Conservation (phyloP, 1,140 invertebrate genomes). For the Acromyrmex heyeri region DNA sequence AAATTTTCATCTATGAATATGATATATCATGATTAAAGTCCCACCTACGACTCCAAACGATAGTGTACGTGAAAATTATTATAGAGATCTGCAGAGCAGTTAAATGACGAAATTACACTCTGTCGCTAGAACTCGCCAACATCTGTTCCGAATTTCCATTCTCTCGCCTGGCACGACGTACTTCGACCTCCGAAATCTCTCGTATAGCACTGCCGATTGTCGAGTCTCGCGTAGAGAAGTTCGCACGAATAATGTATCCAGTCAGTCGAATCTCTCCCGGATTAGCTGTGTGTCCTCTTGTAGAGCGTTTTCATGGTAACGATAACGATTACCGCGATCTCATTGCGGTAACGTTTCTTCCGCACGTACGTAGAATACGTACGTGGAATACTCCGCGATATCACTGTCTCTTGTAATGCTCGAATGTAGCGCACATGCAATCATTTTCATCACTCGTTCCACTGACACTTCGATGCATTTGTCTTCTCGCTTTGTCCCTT, state of each 20-base stretch:
- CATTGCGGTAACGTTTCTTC: slow-evolving; percentile 10
- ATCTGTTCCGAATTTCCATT: slow-evolving; percentile 43
- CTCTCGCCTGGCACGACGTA: background rate
- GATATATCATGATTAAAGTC: background rate
- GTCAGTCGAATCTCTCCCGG: slow-evolving; percentile 33
- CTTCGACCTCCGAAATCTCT: slow-evolving; percentile 23
- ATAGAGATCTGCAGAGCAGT: slow-evolving; percentile 27
- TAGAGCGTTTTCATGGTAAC: background rate
- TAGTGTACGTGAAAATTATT: slow-evolving; percentile 8
- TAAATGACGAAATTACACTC: slow-evolving; percentile 45
- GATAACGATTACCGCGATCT: slow-evolving; percentile 38
- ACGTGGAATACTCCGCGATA: background rate
- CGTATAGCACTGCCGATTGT: background rate
- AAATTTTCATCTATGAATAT: slow-evolving; percentile 24
- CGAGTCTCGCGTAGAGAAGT: slow-evolving; percentile 16
- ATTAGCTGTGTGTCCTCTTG: slow-evolving; percentile 25
- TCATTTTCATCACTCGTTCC: slow-evolving; percentile 1
- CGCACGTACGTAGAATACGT: background rate
- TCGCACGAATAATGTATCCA: slow-evolving; percentile 31
- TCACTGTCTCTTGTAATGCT: background rate
- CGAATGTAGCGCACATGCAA: background rate
- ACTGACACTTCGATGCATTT: slow-evolving; percentile 11
- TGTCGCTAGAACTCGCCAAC: slow-evolving; percentile 30
- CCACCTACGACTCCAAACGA: background rate
- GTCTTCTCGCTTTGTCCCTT: slow-evolving; percentile 12